phyloP scores from a whole-genome alignment of 2,797 vertebrate genomes.

The Parauchenoglanis ngamensis region DNA sequence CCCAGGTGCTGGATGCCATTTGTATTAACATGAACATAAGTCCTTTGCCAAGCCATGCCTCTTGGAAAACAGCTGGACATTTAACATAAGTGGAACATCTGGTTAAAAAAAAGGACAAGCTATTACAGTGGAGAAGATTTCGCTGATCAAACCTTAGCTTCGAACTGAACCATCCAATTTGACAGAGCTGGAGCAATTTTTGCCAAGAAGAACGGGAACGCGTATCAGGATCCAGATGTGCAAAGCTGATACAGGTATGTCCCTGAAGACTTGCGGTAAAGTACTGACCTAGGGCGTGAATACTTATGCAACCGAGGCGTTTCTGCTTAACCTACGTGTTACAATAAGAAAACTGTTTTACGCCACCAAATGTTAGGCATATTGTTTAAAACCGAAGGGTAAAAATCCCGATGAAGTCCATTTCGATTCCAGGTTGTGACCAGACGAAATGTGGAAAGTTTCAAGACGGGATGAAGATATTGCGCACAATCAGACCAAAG shows the following conservation, averaged over 20 bases:
- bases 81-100: slow-evolving; percentile 47
- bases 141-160: slow-evolving; percentile 29
- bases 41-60: slow-evolving; percentile 45
- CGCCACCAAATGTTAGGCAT: not conserved
- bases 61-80: slow-evolving; percentile 55
- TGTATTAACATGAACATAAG: slow-evolving; percentile 54
- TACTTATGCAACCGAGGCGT: not conserved
- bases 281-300: not conserved
- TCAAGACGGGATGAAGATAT: not conserved
- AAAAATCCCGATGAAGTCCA: not conserved
- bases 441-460: not conserved
- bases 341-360: not conserved
- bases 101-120: slow-evolving; percentile 16
- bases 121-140: slow-evolving; percentile 37
- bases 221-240: slow-evolving; percentile 20
- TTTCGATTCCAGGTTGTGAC: not conserved
- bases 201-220: slow-evolving; percentile 3
- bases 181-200: slow-evolving; percentile 7
- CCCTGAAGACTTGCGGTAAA: not conserved
- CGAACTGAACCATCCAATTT: slow-evolving; percentile 24
- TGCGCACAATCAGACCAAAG: not conserved
- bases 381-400: not conserved
- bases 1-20: slow-evolving; percentile 59
- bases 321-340: not conserved
- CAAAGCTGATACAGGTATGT: slow-evolving; percentile 1